These are phyloP conservation scores for Saccopteryx leptura DNA, from an alignment of 2,113 vertebrate species.

Conservation along the genomic window DNA sequence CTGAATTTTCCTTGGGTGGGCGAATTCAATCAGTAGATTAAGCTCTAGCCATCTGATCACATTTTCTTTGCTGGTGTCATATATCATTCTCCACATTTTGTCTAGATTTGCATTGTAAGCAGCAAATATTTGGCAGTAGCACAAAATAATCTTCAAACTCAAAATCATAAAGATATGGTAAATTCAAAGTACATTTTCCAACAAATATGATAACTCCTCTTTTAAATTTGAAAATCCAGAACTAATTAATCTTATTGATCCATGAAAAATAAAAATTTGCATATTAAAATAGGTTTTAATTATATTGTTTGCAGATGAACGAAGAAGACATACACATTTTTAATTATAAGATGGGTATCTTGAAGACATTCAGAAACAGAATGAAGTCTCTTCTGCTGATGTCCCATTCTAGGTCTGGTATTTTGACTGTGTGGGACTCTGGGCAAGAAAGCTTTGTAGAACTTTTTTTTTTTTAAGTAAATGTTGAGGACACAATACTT, in stretches of 20 bases:
- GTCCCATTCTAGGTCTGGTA: not conserved
- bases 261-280: conserved; percentile 12
- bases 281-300: not conserved
- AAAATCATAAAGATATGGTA: not conserved
- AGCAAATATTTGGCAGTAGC: not conserved
- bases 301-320: not conserved
- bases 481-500: not conserved
- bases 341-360: not conserved
- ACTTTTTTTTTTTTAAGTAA: not conserved
- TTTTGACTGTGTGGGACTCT: not conserved
- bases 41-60: not conserved
- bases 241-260: not conserved
- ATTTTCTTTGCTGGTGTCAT: not conserved
- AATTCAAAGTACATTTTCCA: not conserved
- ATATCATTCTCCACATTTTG: conserved; percentile 16
- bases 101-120: conserved; percentile 27
- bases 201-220: not conserved
- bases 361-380: not conserved
- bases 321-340: not conserved
- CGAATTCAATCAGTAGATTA: not conserved
- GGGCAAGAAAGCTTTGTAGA: not conserved
- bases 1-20: not conserved
- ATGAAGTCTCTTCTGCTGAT: not conserved
- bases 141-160: not conserved
- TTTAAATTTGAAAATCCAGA: not conserved